Conservation (phyloP, 2,113 vertebrate species). For the Amphiprion ocellaris region DNA sequence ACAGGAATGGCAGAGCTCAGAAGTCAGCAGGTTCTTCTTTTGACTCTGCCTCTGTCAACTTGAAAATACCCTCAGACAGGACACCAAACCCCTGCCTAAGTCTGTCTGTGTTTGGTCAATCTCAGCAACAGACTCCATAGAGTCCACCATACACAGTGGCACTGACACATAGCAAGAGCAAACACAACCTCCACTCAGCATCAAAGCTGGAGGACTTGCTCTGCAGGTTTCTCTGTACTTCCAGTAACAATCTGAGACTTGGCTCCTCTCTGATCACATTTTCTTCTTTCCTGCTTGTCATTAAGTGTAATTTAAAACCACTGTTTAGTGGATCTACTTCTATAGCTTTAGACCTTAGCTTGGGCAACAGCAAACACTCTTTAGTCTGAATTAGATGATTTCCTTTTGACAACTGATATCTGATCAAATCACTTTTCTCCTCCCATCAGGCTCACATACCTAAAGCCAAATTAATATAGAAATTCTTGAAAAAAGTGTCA, state of each 20-base stretch:
- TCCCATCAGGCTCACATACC: too few species aligned
- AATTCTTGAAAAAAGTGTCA: too few species aligned
- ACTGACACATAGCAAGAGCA: background rate
- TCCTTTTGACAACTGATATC: too few species aligned
- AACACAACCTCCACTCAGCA: background rate
- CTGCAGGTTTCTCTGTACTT: slow-evolving; percentile 30
- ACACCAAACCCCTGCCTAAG: background rate
- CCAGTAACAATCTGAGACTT: background rate
- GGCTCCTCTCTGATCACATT: background rate
- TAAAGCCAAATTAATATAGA: too few species aligned
- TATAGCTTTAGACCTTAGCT: too few species aligned
- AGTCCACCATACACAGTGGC: background rate
- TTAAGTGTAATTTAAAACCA: too few species aligned
- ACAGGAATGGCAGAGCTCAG: too few species aligned
- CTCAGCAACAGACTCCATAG: slow-evolving; percentile 5
- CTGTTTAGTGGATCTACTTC: too few species aligned
- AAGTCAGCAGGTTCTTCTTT: background rate
- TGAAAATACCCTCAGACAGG: background rate
- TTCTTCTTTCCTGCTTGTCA: background rate
- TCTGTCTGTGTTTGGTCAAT: slow-evolving; percentile 5
- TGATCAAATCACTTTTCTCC: too few species aligned
- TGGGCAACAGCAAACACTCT: too few species aligned
- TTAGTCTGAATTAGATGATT: too few species aligned
- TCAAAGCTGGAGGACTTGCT: background rate
- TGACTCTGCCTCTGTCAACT: background rate